Percentiles rank a stretch among this genome's conserved stretches.
These are phyloP conservation scores for Agrotis segetum DNA, from an alignment of 2,888 invertebrate species.

Conservation along the genomic window DNA sequence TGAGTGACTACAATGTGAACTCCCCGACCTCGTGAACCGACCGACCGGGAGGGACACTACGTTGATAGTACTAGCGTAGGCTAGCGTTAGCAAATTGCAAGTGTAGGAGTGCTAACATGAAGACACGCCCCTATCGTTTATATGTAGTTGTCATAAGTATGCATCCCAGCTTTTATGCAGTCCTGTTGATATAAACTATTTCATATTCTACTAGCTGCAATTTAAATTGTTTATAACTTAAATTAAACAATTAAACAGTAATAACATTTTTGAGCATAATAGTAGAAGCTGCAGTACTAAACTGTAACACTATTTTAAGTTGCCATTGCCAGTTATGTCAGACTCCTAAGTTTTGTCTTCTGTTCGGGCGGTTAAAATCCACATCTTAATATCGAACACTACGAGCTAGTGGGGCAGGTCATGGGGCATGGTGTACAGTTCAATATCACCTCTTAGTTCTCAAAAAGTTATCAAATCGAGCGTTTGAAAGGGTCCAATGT, in stretches of 20 bases:
- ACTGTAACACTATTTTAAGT: not conserved
- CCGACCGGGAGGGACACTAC: not conserved
- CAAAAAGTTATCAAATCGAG: too few species aligned
- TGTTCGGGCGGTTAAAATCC: not conserved
- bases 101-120: constrained; percentile 20
- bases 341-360: not conserved
- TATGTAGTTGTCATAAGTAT: constrained; percentile 2
- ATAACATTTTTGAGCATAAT: not conserved
- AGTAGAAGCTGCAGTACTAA: not conserved
- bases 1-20: constrained; percentile 7
- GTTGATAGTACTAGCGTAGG: constrained; percentile 21
- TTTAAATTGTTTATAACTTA: not conserved
- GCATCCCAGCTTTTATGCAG: constrained; percentile 17
- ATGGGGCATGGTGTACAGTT: too few species aligned
- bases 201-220: not conserved
- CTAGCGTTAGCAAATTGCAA: constrained; percentile 19
- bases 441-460: too few species aligned
- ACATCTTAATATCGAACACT: not conserved
- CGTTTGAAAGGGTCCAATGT: too few species aligned
- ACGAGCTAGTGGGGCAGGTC: too few species aligned
- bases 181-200: constrained; percentile 35
- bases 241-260: not conserved
- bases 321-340: not conserved
- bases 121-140: constrained; percentile 19
- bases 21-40: not conserved